A percentile compares a stretch with the other conserved stretches of the same genome.
phyloP scores from a whole-genome alignment of 2,113 vertebrate genomes.

The Rissa tridactyla region DNA sequence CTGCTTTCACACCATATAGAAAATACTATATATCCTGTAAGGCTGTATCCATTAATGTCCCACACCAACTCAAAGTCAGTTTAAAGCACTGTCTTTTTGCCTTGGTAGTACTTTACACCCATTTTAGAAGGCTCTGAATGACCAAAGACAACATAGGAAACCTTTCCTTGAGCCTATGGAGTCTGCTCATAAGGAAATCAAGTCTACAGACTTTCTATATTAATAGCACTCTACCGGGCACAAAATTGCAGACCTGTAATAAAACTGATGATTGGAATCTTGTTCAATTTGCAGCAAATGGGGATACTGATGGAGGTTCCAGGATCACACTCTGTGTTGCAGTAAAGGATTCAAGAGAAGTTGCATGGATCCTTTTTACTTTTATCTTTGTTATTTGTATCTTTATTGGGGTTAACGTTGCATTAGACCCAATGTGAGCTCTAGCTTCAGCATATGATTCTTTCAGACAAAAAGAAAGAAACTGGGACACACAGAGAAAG shows the following conservation, averaged over 20 bases:
- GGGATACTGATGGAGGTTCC: neutral
- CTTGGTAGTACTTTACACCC: neutral
- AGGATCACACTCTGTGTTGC: neutral
- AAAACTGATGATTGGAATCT: neutral
- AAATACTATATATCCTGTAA: neutral
- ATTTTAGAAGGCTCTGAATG: neutral
- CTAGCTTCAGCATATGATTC: neutral
- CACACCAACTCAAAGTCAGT: neutral
- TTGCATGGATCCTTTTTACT: neutral
- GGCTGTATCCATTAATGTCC: neutral
- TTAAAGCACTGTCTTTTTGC: neutral
- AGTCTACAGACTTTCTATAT: neutral
- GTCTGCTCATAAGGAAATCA: neutral
- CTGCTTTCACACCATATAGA: neutral
- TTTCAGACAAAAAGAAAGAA: neutral
- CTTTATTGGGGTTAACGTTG: neutral
- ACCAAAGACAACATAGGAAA: neutral
- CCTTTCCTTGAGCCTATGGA: neutral
- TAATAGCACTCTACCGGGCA: neutral
- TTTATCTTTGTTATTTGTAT: neutral
- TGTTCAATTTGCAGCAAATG: neutral
- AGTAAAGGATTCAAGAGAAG: neutral
- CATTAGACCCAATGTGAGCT: neutral
- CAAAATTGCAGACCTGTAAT: neutral
- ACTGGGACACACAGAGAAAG: neutral